Evolutionary conservation across 2,888 invertebrate species (phyloP).

Genomic region (Cryptosula pallasiana): DNA sequence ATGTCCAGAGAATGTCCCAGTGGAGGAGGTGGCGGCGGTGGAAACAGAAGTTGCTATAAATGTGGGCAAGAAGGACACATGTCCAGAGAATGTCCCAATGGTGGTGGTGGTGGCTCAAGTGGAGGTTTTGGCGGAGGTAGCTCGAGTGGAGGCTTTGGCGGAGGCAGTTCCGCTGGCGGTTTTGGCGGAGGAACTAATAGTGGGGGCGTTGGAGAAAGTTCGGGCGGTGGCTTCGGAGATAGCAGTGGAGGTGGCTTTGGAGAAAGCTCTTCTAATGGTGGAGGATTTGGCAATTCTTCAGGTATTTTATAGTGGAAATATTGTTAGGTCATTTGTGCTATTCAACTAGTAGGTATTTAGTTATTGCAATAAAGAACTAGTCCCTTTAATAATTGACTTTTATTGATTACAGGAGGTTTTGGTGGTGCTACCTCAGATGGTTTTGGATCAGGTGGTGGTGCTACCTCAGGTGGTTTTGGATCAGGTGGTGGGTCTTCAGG

Average conservation of each 20-base stretch:
- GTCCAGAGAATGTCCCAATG: slow-evolving; percentile 39
- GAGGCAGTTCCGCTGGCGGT: not conserved
- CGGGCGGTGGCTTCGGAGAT: slow-evolving; percentile 18
- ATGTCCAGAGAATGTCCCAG: slow-evolving; percentile 29
- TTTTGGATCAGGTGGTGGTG: slow-evolving; percentile 16
- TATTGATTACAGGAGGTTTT: not conserved
- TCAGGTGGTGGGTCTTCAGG: not conserved
- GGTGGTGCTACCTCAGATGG: slow-evolving; percentile 14
- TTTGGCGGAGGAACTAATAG: not conserved
- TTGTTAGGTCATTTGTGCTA: no score
- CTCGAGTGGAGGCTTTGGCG: not conserved
- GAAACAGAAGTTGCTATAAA: slow-evolving; percentile 35
- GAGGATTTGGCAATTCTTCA: not conserved
- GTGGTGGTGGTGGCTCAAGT: not conserved
- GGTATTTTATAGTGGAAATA: not conserved
- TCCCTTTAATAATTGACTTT: no score
- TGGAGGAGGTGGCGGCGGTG: not conserved
- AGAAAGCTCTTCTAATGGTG: slow-evolving; percentile 3
- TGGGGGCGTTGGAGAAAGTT: not conserved
- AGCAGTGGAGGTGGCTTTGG: slow-evolving; percentile 20
- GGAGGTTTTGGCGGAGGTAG: not conserved
- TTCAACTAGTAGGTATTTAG: no score
- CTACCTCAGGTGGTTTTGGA: not conserved
- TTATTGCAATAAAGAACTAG: no score
- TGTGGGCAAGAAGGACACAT: slow-evolving; percentile 43